These are phyloP conservation scores for Neopelma chrysocephalum DNA, from an alignment of 2,797 vertebrate species.

Conservation along the genomic window DNA sequence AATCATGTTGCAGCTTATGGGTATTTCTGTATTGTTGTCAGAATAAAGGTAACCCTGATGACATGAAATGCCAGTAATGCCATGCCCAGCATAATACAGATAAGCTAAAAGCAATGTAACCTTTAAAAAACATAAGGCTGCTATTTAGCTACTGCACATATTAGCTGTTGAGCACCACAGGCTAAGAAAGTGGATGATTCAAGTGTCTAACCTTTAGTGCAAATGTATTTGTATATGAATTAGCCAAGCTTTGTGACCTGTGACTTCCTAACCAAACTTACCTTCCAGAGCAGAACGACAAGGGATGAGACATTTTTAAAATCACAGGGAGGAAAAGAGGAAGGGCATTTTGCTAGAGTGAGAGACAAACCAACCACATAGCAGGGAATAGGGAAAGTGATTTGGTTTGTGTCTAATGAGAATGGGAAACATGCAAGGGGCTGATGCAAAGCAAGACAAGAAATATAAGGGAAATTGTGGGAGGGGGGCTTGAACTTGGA, in stretches of 20 bases:
- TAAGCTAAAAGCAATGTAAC: conserved; percentile 23
- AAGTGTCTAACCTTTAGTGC: conserved; percentile 19
- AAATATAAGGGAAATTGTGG: not conserved
- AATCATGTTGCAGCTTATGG: not conserved
- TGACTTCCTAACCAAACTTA: not conserved
- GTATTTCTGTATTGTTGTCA: conserved; percentile 29
- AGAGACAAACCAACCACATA: not conserved
- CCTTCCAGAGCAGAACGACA: not conserved
- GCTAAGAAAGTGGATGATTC: not conserved
- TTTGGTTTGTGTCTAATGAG: not conserved
- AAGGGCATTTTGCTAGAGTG: not conserved
- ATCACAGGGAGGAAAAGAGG: not conserved
- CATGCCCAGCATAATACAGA: conserved; percentile 5
- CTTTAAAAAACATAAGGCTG: conserved; percentile 39
- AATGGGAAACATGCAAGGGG: not conserved
- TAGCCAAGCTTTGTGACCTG: not conserved
- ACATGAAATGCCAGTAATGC: conserved; percentile 31
- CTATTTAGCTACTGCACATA: conserved; percentile 15
- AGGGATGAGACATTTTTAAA: not conserved
- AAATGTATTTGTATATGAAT: not conserved
- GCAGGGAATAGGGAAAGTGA: not conserved
- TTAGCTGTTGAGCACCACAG: not conserved
- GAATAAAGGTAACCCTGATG: conserved; percentile 18
- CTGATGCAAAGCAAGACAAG: not conserved
- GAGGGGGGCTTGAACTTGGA: no score